phyloP scores from a whole-genome alignment of 2,888 invertebrate genomes.

The Molanna angustata region DNA sequence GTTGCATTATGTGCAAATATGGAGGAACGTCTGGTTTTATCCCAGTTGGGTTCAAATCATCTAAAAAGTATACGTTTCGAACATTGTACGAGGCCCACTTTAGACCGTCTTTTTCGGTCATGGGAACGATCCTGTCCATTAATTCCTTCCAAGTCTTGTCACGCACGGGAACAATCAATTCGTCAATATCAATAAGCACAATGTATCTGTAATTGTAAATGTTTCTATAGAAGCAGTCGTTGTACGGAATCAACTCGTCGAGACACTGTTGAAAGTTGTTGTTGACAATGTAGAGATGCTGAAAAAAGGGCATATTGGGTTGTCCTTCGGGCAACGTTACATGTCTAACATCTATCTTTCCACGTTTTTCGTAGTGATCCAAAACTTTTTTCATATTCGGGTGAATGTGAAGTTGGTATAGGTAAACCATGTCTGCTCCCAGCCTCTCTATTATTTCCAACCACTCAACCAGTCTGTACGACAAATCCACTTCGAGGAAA shows the following conservation, averaged over 20 bases:
- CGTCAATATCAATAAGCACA: conserved; percentile 87
- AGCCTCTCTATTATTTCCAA: conserved; percentile 80
- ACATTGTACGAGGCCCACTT: conserved; percentile 80
- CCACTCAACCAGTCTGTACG: conserved; percentile 89
- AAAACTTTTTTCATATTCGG: conserved; percentile 85
- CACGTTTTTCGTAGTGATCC: conserved; percentile 61
- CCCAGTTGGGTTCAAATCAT: conserved; percentile 75
- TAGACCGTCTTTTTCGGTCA: conserved; percentile 63
- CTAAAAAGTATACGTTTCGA: conserved; percentile 88
- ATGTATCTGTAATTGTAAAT: conserved; percentile 86
- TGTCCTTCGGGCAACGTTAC: conserved; percentile 84
- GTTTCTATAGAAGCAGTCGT: conserved; percentile 92
- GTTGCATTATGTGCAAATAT: conserved; percentile 92
- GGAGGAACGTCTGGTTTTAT: conserved; percentile 76
- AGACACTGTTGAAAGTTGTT: conserved; percentile 91
- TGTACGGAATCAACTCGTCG: conserved; percentile 93
- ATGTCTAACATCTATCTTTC: conserved; percentile 72
- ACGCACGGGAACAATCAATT: conserved; percentile 87
- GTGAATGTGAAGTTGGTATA: conserved; percentile 89
- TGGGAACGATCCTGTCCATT: conserved; percentile 72
- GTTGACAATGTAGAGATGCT: conserved; percentile 83
- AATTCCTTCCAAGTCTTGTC: conserved; percentile 72
- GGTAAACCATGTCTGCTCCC: conserved; percentile 87
- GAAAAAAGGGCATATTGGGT: conserved; percentile 83
- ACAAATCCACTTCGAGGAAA: conserved; percentile 87